phyloP scores from a whole-genome alignment of 1,140 invertebrate genomes.

The Aphidius ervi region DNA sequence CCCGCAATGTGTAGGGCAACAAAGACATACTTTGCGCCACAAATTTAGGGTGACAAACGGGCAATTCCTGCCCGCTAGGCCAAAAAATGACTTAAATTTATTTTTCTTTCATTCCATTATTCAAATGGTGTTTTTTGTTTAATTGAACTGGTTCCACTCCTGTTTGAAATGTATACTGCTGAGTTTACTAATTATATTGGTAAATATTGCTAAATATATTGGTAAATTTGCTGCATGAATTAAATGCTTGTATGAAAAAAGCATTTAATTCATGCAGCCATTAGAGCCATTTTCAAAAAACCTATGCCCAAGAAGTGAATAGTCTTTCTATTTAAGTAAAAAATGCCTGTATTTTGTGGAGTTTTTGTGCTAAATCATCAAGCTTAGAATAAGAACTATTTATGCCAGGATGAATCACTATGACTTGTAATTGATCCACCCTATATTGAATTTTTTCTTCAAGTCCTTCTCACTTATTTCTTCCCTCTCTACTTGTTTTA shows the following conservation, averaged over 20 bases:
- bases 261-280: too few relatives aligned
- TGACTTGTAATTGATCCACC: too few relatives aligned
- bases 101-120: conserved; percentile 26
- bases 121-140: conserved; percentile 10
- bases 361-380: conserved; percentile 3
- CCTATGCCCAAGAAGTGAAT: conserved; percentile 13
- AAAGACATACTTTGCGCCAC: too few relatives aligned
- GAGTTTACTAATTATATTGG: not conserved
- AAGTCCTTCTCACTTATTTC: too few relatives aligned
- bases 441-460: too few relatives aligned
- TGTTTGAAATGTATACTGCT: not conserved
- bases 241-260: too few relatives aligned
- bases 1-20: too few relatives aligned
- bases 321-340: conserved; percentile 13
- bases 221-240: not conserved
- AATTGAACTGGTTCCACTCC: not conserved
- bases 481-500: too few relatives aligned
- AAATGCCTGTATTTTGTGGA: conserved; percentile 10
- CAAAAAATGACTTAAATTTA: conserved; percentile 27
- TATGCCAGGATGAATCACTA: too few relatives aligned
- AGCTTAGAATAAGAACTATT: not conserved
- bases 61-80: too few relatives aligned
- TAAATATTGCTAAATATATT: too few relatives aligned
- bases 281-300: conserved; percentile 6
- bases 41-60: too few relatives aligned